Base-by-base conservation (phyloP, 2,888 invertebrate species). In the Anthrax anthrax region DNA sequence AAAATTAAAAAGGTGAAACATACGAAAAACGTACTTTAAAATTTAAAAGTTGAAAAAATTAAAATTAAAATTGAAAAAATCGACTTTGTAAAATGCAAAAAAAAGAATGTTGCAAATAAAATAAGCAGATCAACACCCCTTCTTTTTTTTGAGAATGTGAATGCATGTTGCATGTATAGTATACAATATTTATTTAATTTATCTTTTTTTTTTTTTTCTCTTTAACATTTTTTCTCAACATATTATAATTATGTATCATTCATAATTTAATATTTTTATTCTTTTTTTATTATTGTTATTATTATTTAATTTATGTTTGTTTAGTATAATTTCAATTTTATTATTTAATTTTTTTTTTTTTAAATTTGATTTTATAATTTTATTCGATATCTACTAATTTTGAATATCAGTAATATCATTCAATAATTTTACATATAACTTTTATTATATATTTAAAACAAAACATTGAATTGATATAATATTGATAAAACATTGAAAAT, bases 91-190 rank as follows among this genome's bases (percentile, higher is more conserved):
- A 49, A 55, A 51, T 47, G 8, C 4, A 23, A n/a, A 23, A 23
- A 6, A 8, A 23, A 4, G 8, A 23, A 23, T 23, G 4, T 23
- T 23, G 37, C 43, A 40, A 43, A 50, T 29, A 45, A 29, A 36
- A 34, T 41, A 41, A 50, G 62, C 61, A 63, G 60, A 63, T 65
- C 66, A 67, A 67, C 65, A 66, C 67, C 65, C 64, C 66, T 66
- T 67, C 67, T 66, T 41, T 46, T 43, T 47, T 52, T 51, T 51
- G 51, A 50, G 55, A 54, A 55, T 56, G 55, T 56, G 12, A 32
- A 32, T 32, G 56, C 56, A 56, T 56, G 56, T 52, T 56, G 56
- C 56, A 56, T 56, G 56, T 49, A 37, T 41, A 43, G 49, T 52
- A 48, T 38, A 36, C 44, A 36, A 39, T 37, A 39, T 49, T 27